phyloP scores from a whole-genome alignment of 92 coral and sea anemone genomes.

The Phenganax marumi region DNA sequence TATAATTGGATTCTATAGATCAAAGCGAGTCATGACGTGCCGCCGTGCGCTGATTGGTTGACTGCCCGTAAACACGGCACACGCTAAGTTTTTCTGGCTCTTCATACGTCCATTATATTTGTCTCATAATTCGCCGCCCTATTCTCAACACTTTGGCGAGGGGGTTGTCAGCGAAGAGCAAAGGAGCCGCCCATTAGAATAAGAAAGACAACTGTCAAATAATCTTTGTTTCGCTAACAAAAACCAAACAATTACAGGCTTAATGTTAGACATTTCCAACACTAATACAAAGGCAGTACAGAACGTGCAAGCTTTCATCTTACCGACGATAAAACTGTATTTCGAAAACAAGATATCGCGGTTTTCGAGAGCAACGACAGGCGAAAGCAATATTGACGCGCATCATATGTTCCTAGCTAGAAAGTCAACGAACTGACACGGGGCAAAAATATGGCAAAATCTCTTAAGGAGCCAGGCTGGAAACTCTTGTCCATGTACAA shows the following conservation, averaged over 20 bases:
- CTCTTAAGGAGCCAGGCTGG: not conserved
- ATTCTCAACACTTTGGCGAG: constrained; percentile 90
- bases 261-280: constrained; percentile 86
- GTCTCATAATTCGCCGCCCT: constrained; percentile 99
- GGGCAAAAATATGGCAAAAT: not conserved
- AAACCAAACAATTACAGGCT: constrained; percentile 85
- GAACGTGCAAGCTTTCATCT: constrained; percentile 98
- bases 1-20: constrained; percentile 97
- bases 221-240: constrained; percentile 94
- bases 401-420: too few species aligned
- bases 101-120: constrained; percentile 98
- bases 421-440: not conserved
- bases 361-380: constrained; percentile 7
- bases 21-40: constrained; percentile 84
- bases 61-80: constrained; percentile 88
- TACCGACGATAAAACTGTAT: constrained; percentile 64
- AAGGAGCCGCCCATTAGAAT: constrained; percentile 99
- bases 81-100: constrained; percentile 89
- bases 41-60: constrained; percentile 75
- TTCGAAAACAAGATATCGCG: constrained; percentile 19
- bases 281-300: constrained; percentile 77
- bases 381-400: not conserved
- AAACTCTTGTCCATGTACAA: not conserved
- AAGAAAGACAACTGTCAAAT: constrained; percentile 87
- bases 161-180: constrained; percentile 87